Evolutionary conservation across 2,797 vertebrate species (phyloP).

Genomic region (Characodon lateralis): DNA sequence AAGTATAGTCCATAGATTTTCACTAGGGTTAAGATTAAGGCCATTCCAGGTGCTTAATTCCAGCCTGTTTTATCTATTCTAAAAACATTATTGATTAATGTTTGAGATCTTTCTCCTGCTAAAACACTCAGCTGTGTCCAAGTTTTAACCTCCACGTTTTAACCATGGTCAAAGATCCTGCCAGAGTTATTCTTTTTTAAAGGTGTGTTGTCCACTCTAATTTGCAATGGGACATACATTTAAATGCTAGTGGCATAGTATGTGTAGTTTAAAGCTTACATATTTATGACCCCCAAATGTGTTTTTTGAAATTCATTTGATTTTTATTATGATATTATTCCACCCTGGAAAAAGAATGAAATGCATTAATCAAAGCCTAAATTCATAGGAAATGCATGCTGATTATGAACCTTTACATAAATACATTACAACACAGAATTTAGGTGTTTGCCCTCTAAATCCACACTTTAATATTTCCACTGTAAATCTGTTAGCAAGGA

Average conservation of each 20-base stretch:
- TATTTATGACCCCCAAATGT: too few relatives aligned
- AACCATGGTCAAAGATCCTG: neutral
- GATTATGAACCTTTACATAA: neutral
- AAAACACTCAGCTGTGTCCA: too few relatives aligned
- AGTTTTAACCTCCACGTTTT: too few relatives aligned
- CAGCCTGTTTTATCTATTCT: too few relatives aligned
- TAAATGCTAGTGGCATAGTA: neutral
- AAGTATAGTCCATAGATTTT: neutral
- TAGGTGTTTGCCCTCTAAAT: neutral
- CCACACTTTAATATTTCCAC: neutral
- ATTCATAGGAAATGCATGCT: neutral
- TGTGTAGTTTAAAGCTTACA: neutral
- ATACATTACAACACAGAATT: neutral
- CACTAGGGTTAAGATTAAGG: neutral
- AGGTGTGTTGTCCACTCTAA: too few relatives aligned
- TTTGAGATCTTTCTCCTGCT: neutral
- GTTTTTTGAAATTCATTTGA: too few relatives aligned
- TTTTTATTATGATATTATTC: too few relatives aligned
- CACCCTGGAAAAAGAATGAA: too few relatives aligned
- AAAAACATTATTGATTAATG: neutral
- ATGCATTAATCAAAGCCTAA: neutral
- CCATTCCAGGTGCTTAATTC: neutral
- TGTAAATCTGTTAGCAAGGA: neutral
- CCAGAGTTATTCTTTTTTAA: too few relatives aligned
- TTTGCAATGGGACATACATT: neutral